Percentiles rank a stretch among this genome's conserved stretches.
phyloP scores from a whole-genome alignment of 1,140 invertebrate species.

The Zaprionus nigranus region DNA sequence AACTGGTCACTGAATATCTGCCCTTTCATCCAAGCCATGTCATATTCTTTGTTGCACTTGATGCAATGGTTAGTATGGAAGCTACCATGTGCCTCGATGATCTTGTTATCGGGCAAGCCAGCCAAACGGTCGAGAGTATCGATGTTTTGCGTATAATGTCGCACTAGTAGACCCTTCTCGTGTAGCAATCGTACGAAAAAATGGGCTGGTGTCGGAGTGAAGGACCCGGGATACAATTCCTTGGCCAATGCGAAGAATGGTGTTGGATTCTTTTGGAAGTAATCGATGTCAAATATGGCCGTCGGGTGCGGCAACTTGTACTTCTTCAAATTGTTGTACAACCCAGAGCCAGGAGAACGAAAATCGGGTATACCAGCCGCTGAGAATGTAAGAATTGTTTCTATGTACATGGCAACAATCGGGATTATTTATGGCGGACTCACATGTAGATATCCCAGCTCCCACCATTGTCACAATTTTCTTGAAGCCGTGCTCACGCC shows the following conservation, averaged over 20 bases:
- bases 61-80: constrained; percentile 95
- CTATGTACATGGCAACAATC: neutral
- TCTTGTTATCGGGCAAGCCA: constrained; percentile 92
- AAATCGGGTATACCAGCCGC: constrained; percentile 98
- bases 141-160: constrained; percentile 97
- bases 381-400: constrained; percentile 84
- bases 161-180: constrained; percentile 91
- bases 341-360: constrained; percentile 94
- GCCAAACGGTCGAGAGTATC: constrained; percentile 95
- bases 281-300: constrained; percentile 96
- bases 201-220: constrained; percentile 93
- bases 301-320: constrained; percentile 97
- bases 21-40: constrained; percentile 91
- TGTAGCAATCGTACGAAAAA: constrained; percentile 93
- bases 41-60: constrained; percentile 90
- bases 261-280: constrained; percentile 91
- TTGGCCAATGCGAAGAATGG: constrained; percentile 95
- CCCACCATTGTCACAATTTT: constrained; percentile 97
- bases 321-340: constrained; percentile 96
- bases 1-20: constrained; percentile 90
- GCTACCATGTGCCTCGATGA: constrained; percentile 97
- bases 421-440: constrained; percentile 73
- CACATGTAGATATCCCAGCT: constrained; percentile 97
- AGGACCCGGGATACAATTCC: constrained; percentile 92
- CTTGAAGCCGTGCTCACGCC: constrained; percentile 90